Evolutionary conservation across 2,113 vertebrate species (phyloP).

Genomic region (Athene noctua): DNA sequence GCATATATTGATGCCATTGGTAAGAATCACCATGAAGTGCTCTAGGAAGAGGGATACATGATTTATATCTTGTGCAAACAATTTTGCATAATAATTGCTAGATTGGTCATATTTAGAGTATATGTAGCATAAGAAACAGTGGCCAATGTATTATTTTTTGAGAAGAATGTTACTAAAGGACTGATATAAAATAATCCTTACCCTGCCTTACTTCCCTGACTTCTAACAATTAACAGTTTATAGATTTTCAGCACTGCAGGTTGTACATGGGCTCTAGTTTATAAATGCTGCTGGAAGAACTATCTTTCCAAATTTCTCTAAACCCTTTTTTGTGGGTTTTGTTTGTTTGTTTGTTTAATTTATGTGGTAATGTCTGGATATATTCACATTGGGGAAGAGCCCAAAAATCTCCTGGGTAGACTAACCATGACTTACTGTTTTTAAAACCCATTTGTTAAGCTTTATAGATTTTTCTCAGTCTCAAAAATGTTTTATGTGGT

Average conservation of each 20-base stretch:
- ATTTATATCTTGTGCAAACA: not conserved
- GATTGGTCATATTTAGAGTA: not conserved
- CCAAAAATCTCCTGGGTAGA: not conserved
- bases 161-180: not conserved
- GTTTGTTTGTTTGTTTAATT: not conserved
- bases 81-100: not conserved
- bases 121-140: not conserved
- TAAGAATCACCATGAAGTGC: not conserved
- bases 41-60: not conserved
- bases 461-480: not conserved
- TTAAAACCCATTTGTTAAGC: not conserved
- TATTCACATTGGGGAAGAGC: not conserved
- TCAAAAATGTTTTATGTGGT: not conserved
- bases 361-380: not conserved
- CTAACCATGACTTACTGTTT: not conserved
- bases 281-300: not conserved
- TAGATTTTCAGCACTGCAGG: not conserved
- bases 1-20: not conserved
- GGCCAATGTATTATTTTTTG: not conserved
- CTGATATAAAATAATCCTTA: not conserved
- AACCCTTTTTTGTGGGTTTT: not conserved
- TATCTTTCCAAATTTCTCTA: not conserved
- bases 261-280: not conserved
- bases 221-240: not conserved
- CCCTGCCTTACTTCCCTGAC: not conserved